Base-by-base conservation (phyloP, 1,140 invertebrate genomes). In the Cotesia glomerata region DNA sequence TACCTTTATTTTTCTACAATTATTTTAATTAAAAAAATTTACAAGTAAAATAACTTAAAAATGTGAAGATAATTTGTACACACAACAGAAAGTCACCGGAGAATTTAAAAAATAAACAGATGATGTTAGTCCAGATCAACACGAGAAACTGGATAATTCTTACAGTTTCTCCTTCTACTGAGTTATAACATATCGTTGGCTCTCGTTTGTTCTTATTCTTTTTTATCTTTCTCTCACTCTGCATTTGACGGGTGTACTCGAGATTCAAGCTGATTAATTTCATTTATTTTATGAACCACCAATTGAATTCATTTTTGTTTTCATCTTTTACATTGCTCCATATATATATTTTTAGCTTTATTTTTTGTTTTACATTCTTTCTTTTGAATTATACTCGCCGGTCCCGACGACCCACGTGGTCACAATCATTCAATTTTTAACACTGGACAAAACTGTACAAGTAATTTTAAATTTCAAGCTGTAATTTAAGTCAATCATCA, bases 101-200 rank as follows among this genome's bases (percentile, higher is more conserved):
- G 1, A 18, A 32, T 39, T 39, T 39, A 11, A 59, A 59, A 34
- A 16, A 14, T 7, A 34, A 59, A 34, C n/a, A 11, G 61, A 36
- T 36, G 61, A 35, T 13, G 32, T 13, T 36, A n/a, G 61, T n/a
- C 9, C 26, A 14, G 26, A 36, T n/a, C 32, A 36, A n/a, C 32
- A 35, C 13, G 35, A 39, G 32, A 63, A 63, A 63, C 61, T 63
- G 61, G 35, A 63, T 63, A n/a, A n/a, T 32, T 59, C 56, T 59
- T 54, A 54, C 11, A 54, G 51, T n/a, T 54, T 54, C 51, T 54
- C 14, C 56, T 34, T 32, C 56, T 18, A 59, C 56, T 59, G 16
- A 56, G 16, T 56, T 11, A 9, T 61, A 1, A 36, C 26, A 3
- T 36, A 9, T 16, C 5, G 9, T 32, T 26, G 0, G 16, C 4